Evolutionary conservation across 2,113 vertebrate species (phyloP), one percentile per base, ranked within the genome.

Genomic region (Megaptera novaeangliae): DNA sequence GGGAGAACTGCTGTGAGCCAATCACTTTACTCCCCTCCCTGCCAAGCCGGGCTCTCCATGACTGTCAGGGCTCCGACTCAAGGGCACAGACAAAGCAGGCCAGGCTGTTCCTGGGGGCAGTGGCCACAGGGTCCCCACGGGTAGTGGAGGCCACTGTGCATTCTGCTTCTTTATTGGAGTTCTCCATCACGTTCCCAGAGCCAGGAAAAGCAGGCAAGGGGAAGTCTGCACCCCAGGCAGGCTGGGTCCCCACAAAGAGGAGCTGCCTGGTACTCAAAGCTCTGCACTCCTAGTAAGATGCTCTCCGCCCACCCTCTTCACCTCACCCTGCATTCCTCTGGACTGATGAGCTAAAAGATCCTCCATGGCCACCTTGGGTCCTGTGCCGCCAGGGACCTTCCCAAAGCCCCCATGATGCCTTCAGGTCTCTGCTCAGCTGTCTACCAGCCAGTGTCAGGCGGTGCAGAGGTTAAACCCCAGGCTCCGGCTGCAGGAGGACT

Each of bases 81-180:
- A 63, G 75, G 64, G 63, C 61, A 61, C 6, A 2, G 46, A 52
- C 34, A 12, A 27, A 69, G 23, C 57, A 55, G 61, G 34, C 49
- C 44, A 25, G 68, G 78, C 3, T 87, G 36, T 21, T 89, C n/a
- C 85, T 88, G 57, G 9, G 84, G 34, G 39, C 0, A 10, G 18
- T 3, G 6, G 69, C 6, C 68, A 13, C 25, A 14, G 12, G 68
- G 75, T 59, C 39, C 31, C 71, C 44, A 11, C 2, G 15, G 82
- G 59, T 93, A 63, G 41, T 69, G 94, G 88, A 84, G 93, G 93
- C 93, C 97, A 46, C 52, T 6, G 23, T 71, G 82, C 88, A 82
- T 97, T 96, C 97, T 94, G 97, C 96, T 92, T 94, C 95, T 96
- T 98, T 97, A 98, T 52, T 97, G 97, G 97, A 97, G 95, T 97